These are phyloP conservation scores for Mactra quadrangularis DNA, from an alignment of 1,140 invertebrate species.

Conservation along the genomic window DNA sequence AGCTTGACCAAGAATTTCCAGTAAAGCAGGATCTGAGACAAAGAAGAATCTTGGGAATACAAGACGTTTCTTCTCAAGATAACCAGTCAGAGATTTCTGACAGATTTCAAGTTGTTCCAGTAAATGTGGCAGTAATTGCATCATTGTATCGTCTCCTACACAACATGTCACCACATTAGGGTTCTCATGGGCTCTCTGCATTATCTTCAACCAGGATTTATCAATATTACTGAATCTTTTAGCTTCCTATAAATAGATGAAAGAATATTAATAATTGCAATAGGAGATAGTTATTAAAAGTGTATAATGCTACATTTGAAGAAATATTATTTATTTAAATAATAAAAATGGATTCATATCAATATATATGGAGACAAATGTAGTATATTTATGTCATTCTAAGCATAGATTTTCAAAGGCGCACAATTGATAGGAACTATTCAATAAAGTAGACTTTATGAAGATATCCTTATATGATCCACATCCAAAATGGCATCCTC, in stretches of 20 bases:
- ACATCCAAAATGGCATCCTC: too few species aligned
- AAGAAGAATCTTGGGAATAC: slow-evolving; percentile 99
- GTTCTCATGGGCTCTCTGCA: slow-evolving; percentile 97
- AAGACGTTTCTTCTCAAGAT: slow-evolving; percentile 97
- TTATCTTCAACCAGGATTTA: slow-evolving; percentile 99
- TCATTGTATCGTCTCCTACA: slow-evolving; percentile 96
- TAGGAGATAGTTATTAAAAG: too few species aligned
- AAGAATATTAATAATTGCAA: background rate
- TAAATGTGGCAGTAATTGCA: slow-evolving; percentile 95
- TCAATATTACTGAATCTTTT: slow-evolving; percentile 96
- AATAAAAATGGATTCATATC: too few species aligned
- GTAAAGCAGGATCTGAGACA: slow-evolving; percentile 97
- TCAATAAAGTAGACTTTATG: too few species aligned
- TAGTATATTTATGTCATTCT: too few species aligned
- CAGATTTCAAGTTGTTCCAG: slow-evolving; percentile 98
- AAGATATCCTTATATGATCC: too few species aligned
- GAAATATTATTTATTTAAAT: too few species aligned
- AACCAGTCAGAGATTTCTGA: slow-evolving; percentile 98
- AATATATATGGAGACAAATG: too few species aligned
- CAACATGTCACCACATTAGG: slow-evolving; percentile 97
- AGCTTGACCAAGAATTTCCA: slow-evolving; percentile 98
- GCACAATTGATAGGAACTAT: too few species aligned
- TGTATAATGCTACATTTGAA: too few species aligned
- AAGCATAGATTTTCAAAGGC: too few species aligned
- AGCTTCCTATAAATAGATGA: slow-evolving; percentile 81